Percentiles rank a stretch among this genome's conserved stretches.
Evolutionary conservation across 2,888 invertebrate species (phyloP).

Genomic region (Oscheius sp.): DNA sequence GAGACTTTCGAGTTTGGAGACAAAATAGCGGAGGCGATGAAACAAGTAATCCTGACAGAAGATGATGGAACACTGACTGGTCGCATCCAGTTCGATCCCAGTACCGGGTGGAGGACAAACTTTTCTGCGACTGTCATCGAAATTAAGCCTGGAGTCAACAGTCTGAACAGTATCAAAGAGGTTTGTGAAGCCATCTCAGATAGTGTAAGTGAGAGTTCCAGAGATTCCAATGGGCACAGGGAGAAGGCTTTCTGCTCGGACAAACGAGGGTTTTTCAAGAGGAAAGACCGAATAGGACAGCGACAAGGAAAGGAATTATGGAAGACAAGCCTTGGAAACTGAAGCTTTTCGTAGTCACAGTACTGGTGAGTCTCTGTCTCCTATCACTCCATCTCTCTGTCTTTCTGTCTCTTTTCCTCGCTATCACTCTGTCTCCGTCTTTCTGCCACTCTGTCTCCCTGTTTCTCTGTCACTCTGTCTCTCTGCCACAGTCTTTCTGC

Average conservation of each 20-base stretch:
- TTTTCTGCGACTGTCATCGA: conserved; percentile 70
- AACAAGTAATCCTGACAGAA: conserved; percentile 56
- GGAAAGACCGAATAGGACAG: conserved; percentile 47
- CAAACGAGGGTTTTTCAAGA: conserved; percentile 46
- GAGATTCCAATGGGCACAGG: conserved; percentile 56
- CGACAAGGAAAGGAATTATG: conserved; percentile 50
- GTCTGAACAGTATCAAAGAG: conserved; percentile 70
- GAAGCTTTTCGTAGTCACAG: conserved; percentile 63
- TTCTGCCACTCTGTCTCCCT: too few relatives aligned
- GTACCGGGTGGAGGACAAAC: conserved; percentile 65
- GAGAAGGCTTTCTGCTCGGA: conserved; percentile 51
- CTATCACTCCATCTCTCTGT: not conserved
- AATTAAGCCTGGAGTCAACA: conserved; percentile 67
- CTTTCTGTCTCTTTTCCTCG: too few relatives aligned
- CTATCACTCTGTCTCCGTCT: too few relatives aligned
- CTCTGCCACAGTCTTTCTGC: not conserved
- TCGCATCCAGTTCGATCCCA: conserved; percentile 67
- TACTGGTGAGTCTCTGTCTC: conserved; percentile 45
- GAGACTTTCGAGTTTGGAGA: conserved; percentile 58
- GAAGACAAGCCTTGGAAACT: conserved; percentile 58
- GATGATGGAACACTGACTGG: conserved; percentile 70
- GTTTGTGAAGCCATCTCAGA: conserved; percentile 38
- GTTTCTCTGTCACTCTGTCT: too few relatives aligned
- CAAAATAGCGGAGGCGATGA: conserved; percentile 53
- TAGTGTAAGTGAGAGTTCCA: conserved; percentile 4